A percentile compares a stretch with the other conserved stretches of the same genome.
Evolutionary conservation across 2,113 vertebrate species (phyloP).

Genomic region (Psittacus erithacus): DNA sequence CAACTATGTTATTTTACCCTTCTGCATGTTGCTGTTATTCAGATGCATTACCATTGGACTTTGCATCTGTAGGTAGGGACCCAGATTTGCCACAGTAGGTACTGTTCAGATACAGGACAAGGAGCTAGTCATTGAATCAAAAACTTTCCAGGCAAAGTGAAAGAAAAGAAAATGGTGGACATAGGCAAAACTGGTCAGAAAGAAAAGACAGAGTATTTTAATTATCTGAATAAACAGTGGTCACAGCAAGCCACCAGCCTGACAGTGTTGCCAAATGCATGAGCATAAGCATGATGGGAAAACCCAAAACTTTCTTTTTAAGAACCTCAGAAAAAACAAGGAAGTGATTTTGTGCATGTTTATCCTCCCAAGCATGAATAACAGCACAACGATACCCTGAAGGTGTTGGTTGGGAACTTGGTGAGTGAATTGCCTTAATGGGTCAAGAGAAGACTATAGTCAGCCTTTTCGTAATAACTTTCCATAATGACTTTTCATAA

Average conservation of each 20-base stretch:
- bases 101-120: neutral
- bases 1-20: neutral
- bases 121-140: accelerated
- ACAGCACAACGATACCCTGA: neutral
- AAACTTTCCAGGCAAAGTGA: neutral
- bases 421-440: neutral
- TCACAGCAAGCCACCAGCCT: neutral
- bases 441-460: neutral
- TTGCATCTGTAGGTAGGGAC: neutral
- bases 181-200: neutral
- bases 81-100: neutral
- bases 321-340: neutral
- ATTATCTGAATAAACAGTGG: neutral
- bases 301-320: neutral
- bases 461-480: neutral
- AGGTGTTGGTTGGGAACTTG: neutral
- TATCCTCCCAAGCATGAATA: neutral
- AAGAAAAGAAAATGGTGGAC: neutral
- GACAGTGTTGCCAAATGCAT: neutral
- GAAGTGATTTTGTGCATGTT: neutral
- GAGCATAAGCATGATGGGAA: neutral
- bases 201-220: neutral
- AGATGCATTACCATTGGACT: neutral
- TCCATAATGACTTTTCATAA: neutral
- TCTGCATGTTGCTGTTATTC: neutral